Base-by-base conservation (phyloP, 2,888 invertebrate species). In the Xestoiulus laeticollis region DNA sequence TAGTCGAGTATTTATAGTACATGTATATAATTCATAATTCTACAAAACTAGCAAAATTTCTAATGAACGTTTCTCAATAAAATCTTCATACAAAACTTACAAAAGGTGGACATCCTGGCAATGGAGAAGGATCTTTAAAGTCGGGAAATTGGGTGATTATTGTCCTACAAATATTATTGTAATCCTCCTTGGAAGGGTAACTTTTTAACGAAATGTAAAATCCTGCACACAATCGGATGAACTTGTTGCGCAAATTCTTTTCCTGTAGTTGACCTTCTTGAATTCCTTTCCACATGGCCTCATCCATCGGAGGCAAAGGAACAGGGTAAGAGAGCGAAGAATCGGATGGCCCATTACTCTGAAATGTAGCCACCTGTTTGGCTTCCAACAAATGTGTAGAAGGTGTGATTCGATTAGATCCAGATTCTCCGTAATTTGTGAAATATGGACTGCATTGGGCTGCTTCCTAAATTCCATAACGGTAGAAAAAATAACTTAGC, bases 121-220 rank as follows among this genome's bases (percentile, higher is more conserved):
- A 38, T 10, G 78, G 88, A 26, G 85, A 68, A 22, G 88, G 88
- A 43, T 88, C 88, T 85, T 59, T 85, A 16, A 88, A 86, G 68
- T 88, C 88, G 0, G 86, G 88, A 59, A 88, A 88, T 19, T 86
- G 86, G 14, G 88, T 78, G n/a, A 88, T 78, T 30, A 88, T 26
- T 1, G 43, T 86, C 32, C 86, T 85, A 78, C 88, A 88, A 22
- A 88, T 48, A 33, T 86, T 88, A 26, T 88, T 88, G 33, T 88
- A 88, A 30, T 88, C 88, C 38, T 88, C 88, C 68, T 88, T 88
- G n/a, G 88, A 68, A 3, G 88, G 88, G 44, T 88, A 88, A 38
- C 86, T 86, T 59, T 88, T 88, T 43, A 88, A 33, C 12, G 85
- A 86, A 33, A 88, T 59, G 59, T 88, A 88, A 59, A 86, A 88